These are phyloP conservation scores for Taenioides sp. DNA, from an alignment of 2,797 vertebrate species.

Conservation along the genomic window DNA sequence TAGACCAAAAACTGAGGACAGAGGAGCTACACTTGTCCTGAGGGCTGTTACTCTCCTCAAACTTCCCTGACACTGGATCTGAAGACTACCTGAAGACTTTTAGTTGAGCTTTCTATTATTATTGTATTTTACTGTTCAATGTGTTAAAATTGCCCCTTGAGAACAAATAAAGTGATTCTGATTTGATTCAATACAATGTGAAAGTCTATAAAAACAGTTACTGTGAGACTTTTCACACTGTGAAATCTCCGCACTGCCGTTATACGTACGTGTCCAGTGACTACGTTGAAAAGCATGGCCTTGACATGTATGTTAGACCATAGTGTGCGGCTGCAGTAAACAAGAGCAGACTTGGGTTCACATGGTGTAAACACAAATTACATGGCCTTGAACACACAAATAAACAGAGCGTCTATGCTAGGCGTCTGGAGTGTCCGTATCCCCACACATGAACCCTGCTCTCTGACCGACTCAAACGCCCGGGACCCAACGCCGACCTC, in stretches of 20 bases:
- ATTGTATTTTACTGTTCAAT: no score
- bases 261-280: neutral
- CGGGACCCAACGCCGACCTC: slow-evolving; percentile 53
- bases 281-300: neutral
- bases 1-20: no score
- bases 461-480: slow-evolving; percentile 39
- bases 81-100: no score
- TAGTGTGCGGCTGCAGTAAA: slow-evolving; percentile 34
- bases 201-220: no score
- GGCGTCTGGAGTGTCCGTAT: slow-evolving; percentile 40
- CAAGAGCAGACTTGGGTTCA: slow-evolving; percentile 34
- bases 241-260: neutral
- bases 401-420: slow-evolving; percentile 27
- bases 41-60: no score
- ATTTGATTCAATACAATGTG: no score
- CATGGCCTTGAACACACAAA: slow-evolving; percentile 47
- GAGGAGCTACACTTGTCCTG: no score
- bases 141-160: no score
- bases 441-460: slow-evolving; percentile 51
- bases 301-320: slow-evolving; percentile 13
- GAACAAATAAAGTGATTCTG: no score
- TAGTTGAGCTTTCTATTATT: no score
- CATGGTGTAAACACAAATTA: slow-evolving; percentile 48
- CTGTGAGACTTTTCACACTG: no score
- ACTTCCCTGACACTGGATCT: no score